Percentiles rank a stretch among this genome's conserved stretches.
Conservation (phyloP, 2,113 vertebrate species). For the Ptilonorhynchus violaceus region DNA sequence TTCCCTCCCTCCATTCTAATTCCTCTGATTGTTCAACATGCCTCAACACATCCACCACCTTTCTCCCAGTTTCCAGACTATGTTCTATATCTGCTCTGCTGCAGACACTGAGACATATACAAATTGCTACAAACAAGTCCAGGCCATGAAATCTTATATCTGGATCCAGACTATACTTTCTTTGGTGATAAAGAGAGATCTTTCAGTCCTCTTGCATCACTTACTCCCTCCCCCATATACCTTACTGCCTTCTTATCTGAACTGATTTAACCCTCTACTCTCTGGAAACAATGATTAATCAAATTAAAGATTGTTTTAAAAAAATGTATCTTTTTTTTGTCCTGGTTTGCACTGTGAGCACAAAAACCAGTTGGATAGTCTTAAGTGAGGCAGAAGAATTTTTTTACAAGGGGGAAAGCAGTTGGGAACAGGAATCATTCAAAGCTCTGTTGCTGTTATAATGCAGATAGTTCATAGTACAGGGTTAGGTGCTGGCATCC, state of each 20-base stretch:
- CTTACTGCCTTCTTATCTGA: background rate
- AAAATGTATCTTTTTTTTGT: background rate
- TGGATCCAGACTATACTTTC: background rate
- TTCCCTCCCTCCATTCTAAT: background rate
- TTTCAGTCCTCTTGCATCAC: background rate
- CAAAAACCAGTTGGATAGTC: background rate
- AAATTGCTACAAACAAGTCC: background rate
- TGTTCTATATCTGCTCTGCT: background rate
- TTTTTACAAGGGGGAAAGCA: background rate
- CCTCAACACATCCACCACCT: background rate
- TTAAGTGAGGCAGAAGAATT: background rate
- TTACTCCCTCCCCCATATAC: background rate
- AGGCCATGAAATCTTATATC: background rate
- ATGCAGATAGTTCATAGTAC: background rate
- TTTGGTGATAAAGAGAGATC: background rate
- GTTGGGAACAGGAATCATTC: background rate
- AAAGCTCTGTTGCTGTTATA: background rate
- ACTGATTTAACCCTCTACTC: background rate
- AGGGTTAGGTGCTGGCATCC: background rate
- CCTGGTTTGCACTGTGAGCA: background rate
- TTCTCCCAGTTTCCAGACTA: background rate
- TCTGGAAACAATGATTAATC: background rate
- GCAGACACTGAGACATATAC: background rate
- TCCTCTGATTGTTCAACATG: background rate
- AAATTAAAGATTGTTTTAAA: background rate